Evolutionary conservation across 2,888 invertebrate species (phyloP).

Genomic region (Adelphocoris suturalis): DNA sequence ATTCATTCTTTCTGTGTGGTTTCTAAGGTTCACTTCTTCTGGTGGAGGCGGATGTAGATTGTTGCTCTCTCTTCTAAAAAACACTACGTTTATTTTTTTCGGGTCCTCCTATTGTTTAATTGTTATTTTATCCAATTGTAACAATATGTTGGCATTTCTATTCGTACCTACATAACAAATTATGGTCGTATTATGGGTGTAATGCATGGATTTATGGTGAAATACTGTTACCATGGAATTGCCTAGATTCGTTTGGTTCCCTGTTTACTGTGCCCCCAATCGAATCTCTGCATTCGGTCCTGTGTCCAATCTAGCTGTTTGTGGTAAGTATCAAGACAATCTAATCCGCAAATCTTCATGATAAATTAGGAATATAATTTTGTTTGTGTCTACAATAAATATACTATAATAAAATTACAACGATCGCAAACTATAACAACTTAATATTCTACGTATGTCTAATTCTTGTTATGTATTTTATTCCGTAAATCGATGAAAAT

Average conservation of each 20-base stretch:
- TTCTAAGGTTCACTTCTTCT: background rate
- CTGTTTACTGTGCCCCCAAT: background rate
- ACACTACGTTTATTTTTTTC: no score
- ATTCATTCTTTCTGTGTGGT: background rate
- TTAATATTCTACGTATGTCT: no score
- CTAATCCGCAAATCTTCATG: no score
- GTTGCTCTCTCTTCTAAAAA: background rate
- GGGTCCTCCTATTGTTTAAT: no score
- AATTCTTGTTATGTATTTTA: no score
- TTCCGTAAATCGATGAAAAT: no score
- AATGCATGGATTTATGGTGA: background rate
- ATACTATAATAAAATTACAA: no score
- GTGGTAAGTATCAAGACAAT: background rate
- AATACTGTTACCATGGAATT: background rate
- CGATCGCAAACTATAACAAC: no score
- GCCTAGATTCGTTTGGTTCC: background rate
- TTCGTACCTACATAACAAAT: background rate
- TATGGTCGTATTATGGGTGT: background rate
- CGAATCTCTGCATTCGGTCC: constrained; percentile 5
- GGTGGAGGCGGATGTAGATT: background rate
- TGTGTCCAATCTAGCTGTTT: background rate
- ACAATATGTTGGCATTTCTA: no score
- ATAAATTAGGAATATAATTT: no score
- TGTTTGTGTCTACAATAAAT: no score
- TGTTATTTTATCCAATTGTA: no score